Evolutionary conservation across 2,797 vertebrate genomes (phyloP), one percentile per base, ranked within the genome.

Genomic region (Gouania willdenowi): DNA sequence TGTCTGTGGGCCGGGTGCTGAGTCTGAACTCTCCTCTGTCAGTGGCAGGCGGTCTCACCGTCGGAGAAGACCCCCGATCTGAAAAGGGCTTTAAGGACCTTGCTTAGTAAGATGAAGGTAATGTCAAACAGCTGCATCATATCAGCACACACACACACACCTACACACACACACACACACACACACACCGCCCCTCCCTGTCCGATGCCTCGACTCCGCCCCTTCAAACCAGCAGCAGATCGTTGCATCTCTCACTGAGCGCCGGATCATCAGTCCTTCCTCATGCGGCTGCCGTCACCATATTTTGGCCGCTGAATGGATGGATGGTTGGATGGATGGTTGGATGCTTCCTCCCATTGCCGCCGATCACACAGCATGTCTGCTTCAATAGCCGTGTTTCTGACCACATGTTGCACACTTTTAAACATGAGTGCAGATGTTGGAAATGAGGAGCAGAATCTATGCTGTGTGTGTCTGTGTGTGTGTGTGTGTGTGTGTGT

Each of bases 101-200:
- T 91, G 76, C 89, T 91, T 89, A 91, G 88, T 91, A 91, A 90
- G 73, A 90, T 90, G 87, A 91, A 91, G 89, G 89, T 91, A 91
- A 91, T 65, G 80, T 77, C 61, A 60, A 51, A 62, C 72, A 73
- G 52, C 56, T 57, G 48, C 64, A 50, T 60, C 24, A 10, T 35
- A 10, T 35, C 41, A n/a, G 66, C 67, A 73, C 64, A 62, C 55
- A 34, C 24, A 41, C 27, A 44, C 40, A 6, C 28, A 22, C n/a
- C 15, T 1, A 8, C 46, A 40, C 39, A 8, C 56, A 55, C 65
- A 49, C 1, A 24, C 37, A 39, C 1, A 27, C 46, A 40, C 39
- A n/a, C 55, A 55, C 65, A 46, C 1, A 21, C 38, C 30, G 8
- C 8, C 50, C 45, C 43, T 8, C 37, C 5, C n/a, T 14, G 45